phyloP scores from a whole-genome alignment of 2,113 vertebrate species.

The Sardina pilchardus region DNA sequence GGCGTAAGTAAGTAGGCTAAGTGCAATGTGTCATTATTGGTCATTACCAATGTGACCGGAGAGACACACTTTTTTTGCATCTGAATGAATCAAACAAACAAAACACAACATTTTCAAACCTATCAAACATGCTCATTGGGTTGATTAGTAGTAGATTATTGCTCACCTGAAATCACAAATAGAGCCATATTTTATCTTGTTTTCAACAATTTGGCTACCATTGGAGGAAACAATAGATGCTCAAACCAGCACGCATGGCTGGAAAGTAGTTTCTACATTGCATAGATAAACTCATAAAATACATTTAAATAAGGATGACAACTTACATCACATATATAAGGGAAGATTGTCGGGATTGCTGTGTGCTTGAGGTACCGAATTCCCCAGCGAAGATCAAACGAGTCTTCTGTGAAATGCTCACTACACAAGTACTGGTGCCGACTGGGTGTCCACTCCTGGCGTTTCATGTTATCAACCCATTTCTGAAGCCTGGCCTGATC shows the following conservation, averaged over 20 bases:
- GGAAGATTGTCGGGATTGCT: slow-evolving; percentile 82
- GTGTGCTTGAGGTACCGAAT: slow-evolving; percentile 85
- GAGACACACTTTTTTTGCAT: no score
- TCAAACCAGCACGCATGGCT: no score
- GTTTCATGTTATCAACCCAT: slow-evolving; percentile 85
- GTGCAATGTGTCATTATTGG: no score
- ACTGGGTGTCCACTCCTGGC: slow-evolving; percentile 79
- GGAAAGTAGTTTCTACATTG: background rate
- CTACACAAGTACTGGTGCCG: slow-evolving; percentile 87
- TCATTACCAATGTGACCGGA: no score
- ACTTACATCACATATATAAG: slow-evolving; percentile 67
- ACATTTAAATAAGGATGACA: no score
- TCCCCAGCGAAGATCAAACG: slow-evolving; percentile 84
- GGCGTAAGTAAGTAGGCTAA: no score
- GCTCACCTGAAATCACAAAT: no score
- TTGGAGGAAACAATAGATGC: background rate
- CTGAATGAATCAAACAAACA: no score
- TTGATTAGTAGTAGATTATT: background rate
- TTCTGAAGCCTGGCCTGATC: slow-evolving; percentile 81
- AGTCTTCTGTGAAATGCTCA: slow-evolving; percentile 84
- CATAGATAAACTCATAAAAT: background rate
- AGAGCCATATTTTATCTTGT: no score
- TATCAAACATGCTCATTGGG: no score
- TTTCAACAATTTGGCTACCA: no score
- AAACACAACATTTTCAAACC: no score